Evolutionary conservation across 2,113 vertebrate genomes (phyloP), one percentile per base, ranked within the genome.

Genomic region (Camelus dromedarius): DNA sequence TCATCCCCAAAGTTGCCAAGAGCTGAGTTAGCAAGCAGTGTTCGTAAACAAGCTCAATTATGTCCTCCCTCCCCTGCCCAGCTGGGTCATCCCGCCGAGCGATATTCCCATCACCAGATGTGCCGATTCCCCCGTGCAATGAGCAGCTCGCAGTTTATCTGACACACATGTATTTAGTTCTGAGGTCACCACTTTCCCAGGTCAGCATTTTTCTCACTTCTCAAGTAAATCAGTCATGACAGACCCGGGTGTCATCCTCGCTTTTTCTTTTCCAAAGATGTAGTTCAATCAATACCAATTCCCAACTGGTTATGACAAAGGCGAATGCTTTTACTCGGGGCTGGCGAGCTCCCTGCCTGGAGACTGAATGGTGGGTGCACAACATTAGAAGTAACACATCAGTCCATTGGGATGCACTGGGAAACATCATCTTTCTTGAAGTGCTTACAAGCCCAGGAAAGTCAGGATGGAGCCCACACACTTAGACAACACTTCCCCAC

Each of bases 161-260:
- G 19, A 46, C 96, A 95, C 89, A 24, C 67, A 30, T 91, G 82
- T 46, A 72, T 92, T 94, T 35, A 46, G 80, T 69, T 94, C 96
- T 42, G 60, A 97, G 79, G 95, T 97, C 96, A 89, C 67, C 90
- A 54, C 35, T 93, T 96, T 97, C 95, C 67, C 72, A 95, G 94
- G 73, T 56, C 93, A 97, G 93, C 67, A 83, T 72, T 48, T 97
- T 92, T 98, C 97, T 98, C 91, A 92, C 70, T 54, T 93, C 90
- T 85, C 52, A 64, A 90, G 96, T 97, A 98, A 98, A 98, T 97
- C 97, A 97, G 92, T 92, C 90, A 0, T 86, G 96, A 96, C 95
- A 95, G 64, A 46, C 16, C 88, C 95, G 77, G 30, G 19, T 26
- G 85, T 94, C 4, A 10, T 96, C 86, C 64, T 58, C 48, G 72